Evolutionary conservation across 2,113 vertebrate species (phyloP).

Genomic region (Ellobius talpinus): DNA sequence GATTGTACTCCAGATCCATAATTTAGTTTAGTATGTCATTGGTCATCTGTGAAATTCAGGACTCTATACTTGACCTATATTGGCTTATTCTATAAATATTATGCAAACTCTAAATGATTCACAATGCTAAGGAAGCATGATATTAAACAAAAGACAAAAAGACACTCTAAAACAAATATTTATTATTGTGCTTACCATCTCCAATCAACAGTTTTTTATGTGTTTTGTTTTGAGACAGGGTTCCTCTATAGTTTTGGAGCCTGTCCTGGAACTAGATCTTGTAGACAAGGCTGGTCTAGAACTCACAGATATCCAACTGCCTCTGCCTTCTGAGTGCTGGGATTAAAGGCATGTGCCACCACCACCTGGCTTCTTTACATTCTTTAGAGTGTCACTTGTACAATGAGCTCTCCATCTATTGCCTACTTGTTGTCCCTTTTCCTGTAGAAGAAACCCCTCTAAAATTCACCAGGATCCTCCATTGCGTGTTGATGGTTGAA

Average conservation of each 20-base stretch:
- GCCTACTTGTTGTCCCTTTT: neutral
- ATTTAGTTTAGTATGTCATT: neutral
- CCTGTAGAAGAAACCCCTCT: neutral
- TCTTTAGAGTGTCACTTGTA: neutral
- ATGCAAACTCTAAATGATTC: neutral
- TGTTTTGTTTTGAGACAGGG: too few species aligned
- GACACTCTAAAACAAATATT: neutral
- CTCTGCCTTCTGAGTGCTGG: too few species aligned
- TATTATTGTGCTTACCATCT: neutral
- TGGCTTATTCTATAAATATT: neutral
- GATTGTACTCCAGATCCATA: fast-evolving
- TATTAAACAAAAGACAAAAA: neutral
- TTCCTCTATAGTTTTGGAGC: too few species aligned
- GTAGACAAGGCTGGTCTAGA: too few species aligned
- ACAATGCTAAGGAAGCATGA: neutral
- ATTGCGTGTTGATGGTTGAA: neutral
- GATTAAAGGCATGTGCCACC: too few species aligned
- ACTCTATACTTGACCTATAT: neutral
- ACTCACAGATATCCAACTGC: too few species aligned
- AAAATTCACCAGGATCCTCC: neutral
- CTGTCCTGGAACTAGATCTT: too few species aligned
- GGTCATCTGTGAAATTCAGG: neutral
- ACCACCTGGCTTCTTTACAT: neutral
- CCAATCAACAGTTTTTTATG: neutral
- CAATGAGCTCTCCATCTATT: neutral